Base-by-base conservation (phyloP, 2,888 invertebrate genomes). In the Keiferia lycopersicella region DNA sequence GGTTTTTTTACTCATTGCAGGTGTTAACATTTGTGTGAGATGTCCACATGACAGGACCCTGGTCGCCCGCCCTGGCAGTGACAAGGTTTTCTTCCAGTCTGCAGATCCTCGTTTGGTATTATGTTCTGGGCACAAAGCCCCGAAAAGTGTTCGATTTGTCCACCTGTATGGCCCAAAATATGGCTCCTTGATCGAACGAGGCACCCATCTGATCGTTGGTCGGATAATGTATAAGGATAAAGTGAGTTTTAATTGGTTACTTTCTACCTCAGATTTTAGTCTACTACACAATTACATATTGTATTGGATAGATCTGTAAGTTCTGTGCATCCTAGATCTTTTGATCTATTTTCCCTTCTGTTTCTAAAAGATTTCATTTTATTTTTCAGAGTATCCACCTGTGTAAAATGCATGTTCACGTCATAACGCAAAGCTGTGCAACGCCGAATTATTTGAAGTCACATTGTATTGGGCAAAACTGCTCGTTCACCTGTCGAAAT, bases 41-140 rank as follows among this genome's bases (percentile, higher is more conserved):
- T 92, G 92, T 72, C 92, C 92, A 12, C 78, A 78, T 48, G 91
- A 92, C 66, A 80, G 86, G 69, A 90, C 90, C 2, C 67, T 91
- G 48, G 77, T 92, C 59, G 83, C 88, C 0, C 87, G 83, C 70
- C 66, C 80, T 39, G 87, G 90, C 0, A 72, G 76, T 4, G 84
- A 87, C 65, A 76, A 80, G 34, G 88, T 87, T 0, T 67, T 82
- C 12, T 68, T 92, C 11, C 83, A 85, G 64, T 70, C 71, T 34
- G 4, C 34, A 34, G 34, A 34, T 51, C 91, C 91, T 3, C 76
- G 75, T 2, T 69, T 92, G 58, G 66, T 69, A 14, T 78, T 83
- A 10, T 92, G 92, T 72, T 76, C 82, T 1, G 87, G 86, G 2
- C 70, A 69, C 53, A 81, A 69, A 68, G 75, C 83, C 1, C 78